phyloP scores from a whole-genome alignment of 1,140 invertebrate species.

The Drosophila eugracilis region DNA sequence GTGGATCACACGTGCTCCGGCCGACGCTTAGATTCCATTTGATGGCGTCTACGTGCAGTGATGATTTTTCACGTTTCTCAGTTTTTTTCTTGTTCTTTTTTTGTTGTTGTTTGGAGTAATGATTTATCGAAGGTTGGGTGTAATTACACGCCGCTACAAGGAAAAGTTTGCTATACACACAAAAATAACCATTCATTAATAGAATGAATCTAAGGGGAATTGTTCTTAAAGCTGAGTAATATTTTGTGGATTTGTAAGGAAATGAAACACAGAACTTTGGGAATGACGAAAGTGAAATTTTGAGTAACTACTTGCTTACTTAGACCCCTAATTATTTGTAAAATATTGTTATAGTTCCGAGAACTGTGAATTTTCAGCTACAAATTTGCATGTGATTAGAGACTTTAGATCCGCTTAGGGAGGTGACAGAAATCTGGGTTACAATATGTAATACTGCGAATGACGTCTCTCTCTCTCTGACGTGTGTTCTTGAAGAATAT shows the following conservation, averaged over 20 bases:
- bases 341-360: neutral
- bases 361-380: neutral
- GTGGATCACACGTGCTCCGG: slow-evolving; percentile 62
- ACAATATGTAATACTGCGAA: neutral
- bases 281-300: slow-evolving; percentile 1
- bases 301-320: neutral
- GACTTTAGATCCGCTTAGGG: neutral
- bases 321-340: neutral
- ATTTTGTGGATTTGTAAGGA: neutral
- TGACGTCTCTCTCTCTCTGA: neutral
- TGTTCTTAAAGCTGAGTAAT: neutral
- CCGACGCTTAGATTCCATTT: slow-evolving; percentile 64
- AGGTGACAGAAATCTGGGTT: neutral
- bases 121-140: slow-evolving; percentile 50
- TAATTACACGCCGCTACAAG: slow-evolving; percentile 34
- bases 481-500: neutral
- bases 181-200: slow-evolving; percentile 9
- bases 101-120: slow-evolving; percentile 36
- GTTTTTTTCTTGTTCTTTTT: neutral
- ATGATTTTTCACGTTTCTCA: slow-evolving; percentile 57
- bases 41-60: slow-evolving; percentile 63
- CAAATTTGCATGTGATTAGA: neutral
- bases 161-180: neutral
- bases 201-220: neutral
- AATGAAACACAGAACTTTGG: neutral